phyloP scores from a whole-genome alignment of 92 coral and sea anemone genomes.

The Epizoanthus ramosus region DNA sequence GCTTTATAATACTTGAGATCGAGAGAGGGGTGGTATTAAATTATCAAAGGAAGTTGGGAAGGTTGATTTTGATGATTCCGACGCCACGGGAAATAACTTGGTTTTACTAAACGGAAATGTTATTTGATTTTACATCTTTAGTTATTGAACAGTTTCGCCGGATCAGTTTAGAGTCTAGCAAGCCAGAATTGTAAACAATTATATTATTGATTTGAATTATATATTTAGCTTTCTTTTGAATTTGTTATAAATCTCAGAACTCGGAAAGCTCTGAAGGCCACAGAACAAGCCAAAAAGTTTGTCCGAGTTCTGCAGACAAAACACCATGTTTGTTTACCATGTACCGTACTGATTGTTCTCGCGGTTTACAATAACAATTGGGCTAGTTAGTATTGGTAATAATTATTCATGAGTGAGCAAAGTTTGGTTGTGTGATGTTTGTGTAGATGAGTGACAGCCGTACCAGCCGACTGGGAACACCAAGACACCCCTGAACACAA shows the following conservation, averaged over 20 bases:
- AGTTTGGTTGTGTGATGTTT: constrained; percentile 39
- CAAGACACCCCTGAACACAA: neutral
- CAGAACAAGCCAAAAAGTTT: constrained; percentile 4
- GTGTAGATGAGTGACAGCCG: neutral
- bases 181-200: neutral
- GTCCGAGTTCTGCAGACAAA: neutral
- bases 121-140: neutral
- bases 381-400: constrained; percentile 1
- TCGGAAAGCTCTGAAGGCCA: neutral
- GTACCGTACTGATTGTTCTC: constrained; percentile 15
- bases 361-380: constrained; percentile 14
- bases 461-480: neutral
- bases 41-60: too few relatives aligned
- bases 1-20: too few relatives aligned
- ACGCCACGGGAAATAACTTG: too few relatives aligned
- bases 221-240: neutral
- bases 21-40: too few relatives aligned
- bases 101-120: neutral
- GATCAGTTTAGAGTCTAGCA: neutral
- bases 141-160: too few relatives aligned
- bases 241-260: neutral
- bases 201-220: neutral
- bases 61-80: too few relatives aligned
- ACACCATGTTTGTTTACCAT: constrained; percentile 13
- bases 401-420: constrained; percentile 35